phyloP scores from a whole-genome alignment of 2,113 vertebrate genomes.

The Solenodon paradoxus region DNA sequence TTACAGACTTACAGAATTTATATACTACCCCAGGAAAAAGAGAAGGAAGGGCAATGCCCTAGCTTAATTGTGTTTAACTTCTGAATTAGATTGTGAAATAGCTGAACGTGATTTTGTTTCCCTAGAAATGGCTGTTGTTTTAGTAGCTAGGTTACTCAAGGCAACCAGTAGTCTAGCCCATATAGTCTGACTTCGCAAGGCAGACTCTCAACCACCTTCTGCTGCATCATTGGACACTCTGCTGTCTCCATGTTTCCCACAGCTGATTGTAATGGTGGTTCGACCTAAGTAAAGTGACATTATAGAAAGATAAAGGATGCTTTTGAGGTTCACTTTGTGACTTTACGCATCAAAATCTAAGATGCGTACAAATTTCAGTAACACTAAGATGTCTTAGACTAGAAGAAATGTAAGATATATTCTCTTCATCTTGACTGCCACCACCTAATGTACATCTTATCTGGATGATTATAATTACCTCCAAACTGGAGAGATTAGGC shows the following conservation, averaged over 20 bases:
- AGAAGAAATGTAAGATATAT: background rate
- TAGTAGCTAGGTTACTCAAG: background rate
- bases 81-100: background rate
- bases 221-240: background rate
- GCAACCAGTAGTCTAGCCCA: background rate
- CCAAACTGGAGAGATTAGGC: background rate
- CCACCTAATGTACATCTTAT: background rate
- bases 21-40: background rate
- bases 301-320: background rate
- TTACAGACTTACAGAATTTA: background rate
- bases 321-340: background rate
- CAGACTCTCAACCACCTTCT: background rate
- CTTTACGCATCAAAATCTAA: background rate
- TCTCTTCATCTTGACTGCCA: background rate
- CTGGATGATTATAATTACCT: background rate
- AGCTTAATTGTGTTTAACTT: background rate
- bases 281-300: background rate
- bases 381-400: background rate
- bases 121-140: background rate
- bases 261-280: background rate
- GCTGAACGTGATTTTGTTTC: background rate
- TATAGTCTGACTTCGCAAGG: background rate
- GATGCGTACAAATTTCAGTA: background rate
- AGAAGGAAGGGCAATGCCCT: background rate
- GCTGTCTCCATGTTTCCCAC: background rate